These are phyloP conservation scores for Clamator glandarius DNA, from an alignment of 2,797 vertebrate genomes.

Conservation along the genomic window DNA sequence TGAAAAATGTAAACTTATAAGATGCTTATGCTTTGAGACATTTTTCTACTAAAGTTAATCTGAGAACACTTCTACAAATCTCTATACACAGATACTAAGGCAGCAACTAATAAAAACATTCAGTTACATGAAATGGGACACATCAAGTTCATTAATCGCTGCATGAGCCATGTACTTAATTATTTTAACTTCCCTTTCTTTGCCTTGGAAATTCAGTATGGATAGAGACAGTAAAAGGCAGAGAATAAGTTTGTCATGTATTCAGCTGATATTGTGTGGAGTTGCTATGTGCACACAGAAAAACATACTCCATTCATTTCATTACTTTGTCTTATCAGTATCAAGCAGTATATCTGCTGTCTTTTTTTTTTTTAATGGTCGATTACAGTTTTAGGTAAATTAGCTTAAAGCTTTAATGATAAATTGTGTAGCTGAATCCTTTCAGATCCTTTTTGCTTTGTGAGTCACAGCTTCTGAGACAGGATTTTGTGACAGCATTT, in stretches of 20 bases:
- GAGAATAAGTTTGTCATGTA: neutral
- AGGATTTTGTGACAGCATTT: neutral
- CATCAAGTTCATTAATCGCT: neutral
- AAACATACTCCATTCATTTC: neutral
- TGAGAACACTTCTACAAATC: slow-evolving; percentile 19
- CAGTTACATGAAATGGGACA: neutral
- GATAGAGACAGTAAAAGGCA: neutral
- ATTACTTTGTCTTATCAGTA: neutral
- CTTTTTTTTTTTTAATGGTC: neutral
- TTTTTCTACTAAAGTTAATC: slow-evolving; percentile 12
- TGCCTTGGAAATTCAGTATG: neutral
- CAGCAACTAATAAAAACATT: neutral
- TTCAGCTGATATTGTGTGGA: neutral
- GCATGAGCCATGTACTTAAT: neutral
- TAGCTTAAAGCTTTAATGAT: slow-evolving; percentile 15
- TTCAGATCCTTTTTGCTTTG: neutral
- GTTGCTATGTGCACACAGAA: neutral
- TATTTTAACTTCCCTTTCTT: neutral
- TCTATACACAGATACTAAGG: neutral
- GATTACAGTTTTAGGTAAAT: slow-evolving; percentile 37
- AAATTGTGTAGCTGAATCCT: neutral
- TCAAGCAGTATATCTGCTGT: neutral
- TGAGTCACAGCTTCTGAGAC: neutral
- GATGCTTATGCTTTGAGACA: neutral
- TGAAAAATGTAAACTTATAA: neutral